These are phyloP conservation scores for Corythaeola cristata DNA, from an alignment of 2,113 vertebrate genomes.

Conservation along the genomic window DNA sequence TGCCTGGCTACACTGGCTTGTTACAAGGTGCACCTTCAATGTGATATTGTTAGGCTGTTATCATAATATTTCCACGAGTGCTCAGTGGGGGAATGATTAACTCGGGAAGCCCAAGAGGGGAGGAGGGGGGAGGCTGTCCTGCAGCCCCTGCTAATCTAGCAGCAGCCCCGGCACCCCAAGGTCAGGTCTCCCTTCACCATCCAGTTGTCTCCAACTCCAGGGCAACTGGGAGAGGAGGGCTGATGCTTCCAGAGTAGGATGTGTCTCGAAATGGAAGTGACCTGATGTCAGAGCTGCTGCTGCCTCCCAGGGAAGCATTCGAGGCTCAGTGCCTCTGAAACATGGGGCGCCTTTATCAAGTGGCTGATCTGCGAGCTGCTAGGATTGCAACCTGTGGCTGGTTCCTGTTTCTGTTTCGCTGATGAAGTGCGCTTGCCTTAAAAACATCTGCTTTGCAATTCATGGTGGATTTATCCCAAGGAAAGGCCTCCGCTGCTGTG, in stretches of 20 bases:
- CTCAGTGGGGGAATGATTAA: background rate
- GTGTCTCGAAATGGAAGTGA: background rate
- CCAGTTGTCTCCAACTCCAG: background rate
- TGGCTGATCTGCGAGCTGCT: background rate
- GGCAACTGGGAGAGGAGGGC: background rate
- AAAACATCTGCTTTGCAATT: background rate
- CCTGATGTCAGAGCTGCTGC: background rate
- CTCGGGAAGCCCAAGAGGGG: background rate
- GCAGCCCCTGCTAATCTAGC: background rate
- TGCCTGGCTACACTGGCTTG: background rate
- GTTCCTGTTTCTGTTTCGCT: background rate
- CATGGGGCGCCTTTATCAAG: background rate
- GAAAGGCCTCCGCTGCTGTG: background rate
- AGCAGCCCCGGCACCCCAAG: background rate
- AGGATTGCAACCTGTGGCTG: background rate
- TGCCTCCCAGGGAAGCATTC: accelerated
- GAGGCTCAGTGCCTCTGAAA: background rate
- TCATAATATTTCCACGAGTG: background rate
- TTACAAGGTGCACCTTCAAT: background rate
- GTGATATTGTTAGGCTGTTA: slow-evolving; percentile 27
- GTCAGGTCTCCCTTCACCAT: background rate
- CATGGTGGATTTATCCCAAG: background rate
- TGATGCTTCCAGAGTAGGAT: background rate
- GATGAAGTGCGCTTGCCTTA: accelerated
- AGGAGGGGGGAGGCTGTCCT: background rate